Conservation (phyloP, 2,797 vertebrate species). For the Lemur catta region DNA sequence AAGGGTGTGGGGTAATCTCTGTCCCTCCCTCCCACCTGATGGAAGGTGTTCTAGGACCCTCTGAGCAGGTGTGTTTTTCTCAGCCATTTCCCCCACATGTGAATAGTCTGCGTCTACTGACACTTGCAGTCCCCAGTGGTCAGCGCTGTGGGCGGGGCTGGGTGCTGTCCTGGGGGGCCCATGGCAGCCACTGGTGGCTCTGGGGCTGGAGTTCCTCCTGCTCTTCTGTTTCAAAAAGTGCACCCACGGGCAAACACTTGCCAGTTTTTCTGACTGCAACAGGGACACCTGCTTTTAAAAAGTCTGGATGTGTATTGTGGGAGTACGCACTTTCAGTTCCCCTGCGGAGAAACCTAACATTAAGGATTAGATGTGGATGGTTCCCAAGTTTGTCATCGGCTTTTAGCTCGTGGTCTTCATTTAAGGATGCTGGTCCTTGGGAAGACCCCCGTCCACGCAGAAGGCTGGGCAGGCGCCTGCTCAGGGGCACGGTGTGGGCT, state of each 20-base stretch:
- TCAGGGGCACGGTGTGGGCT: background rate
- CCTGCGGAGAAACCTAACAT: background rate
- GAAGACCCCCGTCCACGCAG: background rate
- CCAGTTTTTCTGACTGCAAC: background rate
- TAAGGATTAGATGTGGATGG: background rate
- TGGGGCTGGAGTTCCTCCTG: background rate
- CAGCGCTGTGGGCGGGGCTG: background rate
- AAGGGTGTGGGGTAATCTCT: background rate
- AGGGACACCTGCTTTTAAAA: background rate
- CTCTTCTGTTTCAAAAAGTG: background rate
- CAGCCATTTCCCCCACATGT: background rate
- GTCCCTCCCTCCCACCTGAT: background rate
- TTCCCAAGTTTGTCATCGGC: background rate
- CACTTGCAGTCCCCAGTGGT: background rate
- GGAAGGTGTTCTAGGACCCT: background rate
- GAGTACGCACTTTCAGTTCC: background rate
- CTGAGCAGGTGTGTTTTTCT: background rate
- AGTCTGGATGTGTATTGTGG: background rate
- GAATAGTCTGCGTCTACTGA: background rate
- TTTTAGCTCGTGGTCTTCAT: background rate
- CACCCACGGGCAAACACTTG: background rate
- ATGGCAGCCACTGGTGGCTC: background rate
- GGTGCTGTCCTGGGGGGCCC: background rate
- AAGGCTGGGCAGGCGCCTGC: background rate
- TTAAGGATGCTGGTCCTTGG: background rate